Conservation (phyloP, 2,888 invertebrate species). For the Vesta saturnalis region DNA sequence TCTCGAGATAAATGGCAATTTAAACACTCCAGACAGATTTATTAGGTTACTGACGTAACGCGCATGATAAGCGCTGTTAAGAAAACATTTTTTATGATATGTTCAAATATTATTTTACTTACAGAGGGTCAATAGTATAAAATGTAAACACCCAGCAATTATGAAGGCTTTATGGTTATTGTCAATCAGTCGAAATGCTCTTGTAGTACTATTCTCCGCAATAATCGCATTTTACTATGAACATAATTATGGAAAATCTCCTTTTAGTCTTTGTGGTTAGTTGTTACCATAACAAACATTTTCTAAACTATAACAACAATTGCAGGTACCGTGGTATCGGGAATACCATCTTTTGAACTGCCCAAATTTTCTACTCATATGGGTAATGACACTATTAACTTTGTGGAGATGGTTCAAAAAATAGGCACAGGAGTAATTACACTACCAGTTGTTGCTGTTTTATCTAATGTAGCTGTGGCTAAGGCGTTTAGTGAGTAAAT, state of each 20-base stretch:
- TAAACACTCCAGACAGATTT: not conserved
- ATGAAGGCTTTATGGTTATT: conserved; percentile 76
- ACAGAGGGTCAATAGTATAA: conserved; percentile 73
- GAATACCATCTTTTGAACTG: conserved; percentile 72
- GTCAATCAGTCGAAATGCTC: conserved; percentile 81
- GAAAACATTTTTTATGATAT: not conserved
- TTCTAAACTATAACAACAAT: not conserved
- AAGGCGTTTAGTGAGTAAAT: conserved; percentile 84
- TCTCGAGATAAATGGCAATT: no score
- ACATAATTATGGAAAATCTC: conserved; percentile 62
- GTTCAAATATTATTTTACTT: conserved; percentile 44
- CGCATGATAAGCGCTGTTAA: not conserved
- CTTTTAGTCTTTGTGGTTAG: conserved; percentile 72
- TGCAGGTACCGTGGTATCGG: conserved; percentile 71
- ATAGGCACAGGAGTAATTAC: conserved; percentile 83
- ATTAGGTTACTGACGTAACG: not conserved
- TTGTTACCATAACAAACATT: not conserved
- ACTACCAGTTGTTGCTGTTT: conserved; percentile 85
- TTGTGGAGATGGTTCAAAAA: conserved; percentile 74
- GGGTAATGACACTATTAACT: conserved; percentile 70
- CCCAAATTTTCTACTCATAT: conserved; percentile 74
- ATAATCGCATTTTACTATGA: conserved; percentile 68
- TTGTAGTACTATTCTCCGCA: conserved; percentile 75
- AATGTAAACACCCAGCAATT: conserved; percentile 58
- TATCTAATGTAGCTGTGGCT: conserved; percentile 94